These are phyloP conservation scores for Hiodon tergisus DNA, from an alignment of 2,113 vertebrate genomes.

Conservation along the genomic window DNA sequence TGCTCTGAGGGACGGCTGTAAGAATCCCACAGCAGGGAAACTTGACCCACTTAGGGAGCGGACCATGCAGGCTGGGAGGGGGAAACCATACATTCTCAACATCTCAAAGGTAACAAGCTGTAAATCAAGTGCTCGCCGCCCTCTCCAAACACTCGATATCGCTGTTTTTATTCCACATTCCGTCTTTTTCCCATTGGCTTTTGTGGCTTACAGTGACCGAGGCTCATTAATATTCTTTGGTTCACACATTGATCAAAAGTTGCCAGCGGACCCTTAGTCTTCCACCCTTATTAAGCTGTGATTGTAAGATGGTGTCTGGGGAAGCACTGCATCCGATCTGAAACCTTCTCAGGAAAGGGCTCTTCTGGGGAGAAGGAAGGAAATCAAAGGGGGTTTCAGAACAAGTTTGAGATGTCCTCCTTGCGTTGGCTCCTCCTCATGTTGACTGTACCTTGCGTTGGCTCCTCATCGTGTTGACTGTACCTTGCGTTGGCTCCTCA, in stretches of 20 bases:
- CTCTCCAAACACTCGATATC: no score
- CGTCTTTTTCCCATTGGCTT: background rate
- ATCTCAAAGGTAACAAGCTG: slow-evolving; percentile 1
- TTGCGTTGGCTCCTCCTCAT: no score
- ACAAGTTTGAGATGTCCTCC: background rate
- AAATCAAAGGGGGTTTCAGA: no score
- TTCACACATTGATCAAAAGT: background rate
- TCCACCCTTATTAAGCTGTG: background rate
- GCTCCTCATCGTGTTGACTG: no score
- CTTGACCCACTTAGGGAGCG: background rate
- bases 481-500: no score
- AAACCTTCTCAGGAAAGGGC: background rate
- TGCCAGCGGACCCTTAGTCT: background rate
- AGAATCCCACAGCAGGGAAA: background rate
- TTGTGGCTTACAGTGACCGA: background rate
- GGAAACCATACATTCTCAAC: background rate
- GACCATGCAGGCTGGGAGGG: background rate
- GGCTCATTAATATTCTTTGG: background rate
- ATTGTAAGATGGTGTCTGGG: background rate
- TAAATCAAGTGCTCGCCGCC: background rate
- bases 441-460: no score
- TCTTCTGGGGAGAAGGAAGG: background rate
- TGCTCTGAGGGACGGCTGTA: background rate
- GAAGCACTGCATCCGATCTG: background rate
- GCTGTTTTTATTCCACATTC: background rate